phyloP scores from a whole-genome alignment of 2,797 vertebrate genomes.

The Hybognathus amarus region DNA sequence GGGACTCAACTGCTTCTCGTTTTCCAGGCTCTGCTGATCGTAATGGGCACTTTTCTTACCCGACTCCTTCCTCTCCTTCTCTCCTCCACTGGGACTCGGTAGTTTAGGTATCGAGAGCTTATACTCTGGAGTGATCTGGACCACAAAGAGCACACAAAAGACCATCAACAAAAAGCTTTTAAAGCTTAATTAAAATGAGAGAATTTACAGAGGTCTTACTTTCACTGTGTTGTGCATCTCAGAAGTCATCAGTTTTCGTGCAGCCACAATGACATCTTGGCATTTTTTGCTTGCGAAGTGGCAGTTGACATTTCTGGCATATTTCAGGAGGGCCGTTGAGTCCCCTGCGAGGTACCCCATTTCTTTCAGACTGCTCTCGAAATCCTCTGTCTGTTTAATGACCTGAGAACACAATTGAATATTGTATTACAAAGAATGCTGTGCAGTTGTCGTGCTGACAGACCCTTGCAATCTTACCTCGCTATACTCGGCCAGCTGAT shows the following conservation, averaged over 20 bases:
- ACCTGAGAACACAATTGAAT: conserved; percentile 75
- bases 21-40: conserved; percentile 71
- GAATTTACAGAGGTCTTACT: conserved; percentile 71
- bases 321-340: conserved; percentile 88
- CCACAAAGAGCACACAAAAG: background rate
- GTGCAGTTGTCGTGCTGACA: background rate
- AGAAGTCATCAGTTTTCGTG: conserved; percentile 93
- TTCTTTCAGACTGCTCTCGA: conserved; percentile 86
- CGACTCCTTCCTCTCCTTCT: conserved; percentile 66
- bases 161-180: background rate
- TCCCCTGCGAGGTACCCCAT: conserved; percentile 86
- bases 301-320: conserved; percentile 90
- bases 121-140: conserved; percentile 85
- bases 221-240: conserved; percentile 97
- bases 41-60: conserved; percentile 15
- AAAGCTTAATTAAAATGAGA: background rate
- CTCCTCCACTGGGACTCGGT: conserved; percentile 68
- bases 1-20: conserved; percentile 76
- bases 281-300: conserved; percentile 98
- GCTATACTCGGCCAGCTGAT: conserved; percentile 89
- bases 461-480: conserved; percentile 72
- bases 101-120: conserved; percentile 81
- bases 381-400: conserved; percentile 90
- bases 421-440: background rate
- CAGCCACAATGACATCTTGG: conserved; percentile 92